phyloP scores from a whole-genome alignment of 2,113 vertebrate genomes.

The Crotalus horridus region DNA sequence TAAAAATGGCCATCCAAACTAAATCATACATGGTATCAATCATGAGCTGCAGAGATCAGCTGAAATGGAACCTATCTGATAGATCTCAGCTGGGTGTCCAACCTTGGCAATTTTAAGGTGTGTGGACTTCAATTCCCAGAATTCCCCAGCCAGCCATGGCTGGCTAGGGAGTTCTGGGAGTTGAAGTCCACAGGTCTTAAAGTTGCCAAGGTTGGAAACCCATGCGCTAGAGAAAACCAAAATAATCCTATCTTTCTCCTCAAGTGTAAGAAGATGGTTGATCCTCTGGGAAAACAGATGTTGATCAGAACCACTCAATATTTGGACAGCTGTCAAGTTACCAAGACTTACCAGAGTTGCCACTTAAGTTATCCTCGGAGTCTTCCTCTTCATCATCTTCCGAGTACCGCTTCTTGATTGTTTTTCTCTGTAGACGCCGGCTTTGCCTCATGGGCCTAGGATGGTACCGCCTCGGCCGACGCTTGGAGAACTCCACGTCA shows the following conservation, averaged over 20 bases:
- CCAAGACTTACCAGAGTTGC: conserved; percentile 71
- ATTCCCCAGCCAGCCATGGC: too few relatives aligned
- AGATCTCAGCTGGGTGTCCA: too few relatives aligned
- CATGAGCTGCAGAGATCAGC: neutral
- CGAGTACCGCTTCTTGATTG: conserved; percentile 82
- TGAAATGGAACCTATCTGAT: too few relatives aligned
- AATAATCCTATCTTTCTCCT: neutral
- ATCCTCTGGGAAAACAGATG: neutral
- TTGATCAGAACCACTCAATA: neutral
- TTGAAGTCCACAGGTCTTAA: neutral
- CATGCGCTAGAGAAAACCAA: neutral
- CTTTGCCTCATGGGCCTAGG: conserved; percentile 74
- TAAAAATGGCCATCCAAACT: neutral
- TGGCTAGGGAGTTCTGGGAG: neutral
- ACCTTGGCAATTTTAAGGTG: too few relatives aligned
- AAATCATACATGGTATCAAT: neutral
- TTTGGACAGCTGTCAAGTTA: neutral
- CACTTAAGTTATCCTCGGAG: conserved; percentile 73
- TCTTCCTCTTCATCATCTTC: conserved; percentile 91
- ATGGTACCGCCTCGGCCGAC: conserved; percentile 67
- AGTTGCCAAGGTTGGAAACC: neutral
- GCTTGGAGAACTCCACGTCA: conserved; percentile 73
- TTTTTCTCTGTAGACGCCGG: conserved; percentile 74
- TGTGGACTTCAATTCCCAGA: too few relatives aligned
- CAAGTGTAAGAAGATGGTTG: neutral